Evolutionary conservation across 1,140 invertebrate genomes (phyloP).

Genomic region (Atta colombica): DNA sequence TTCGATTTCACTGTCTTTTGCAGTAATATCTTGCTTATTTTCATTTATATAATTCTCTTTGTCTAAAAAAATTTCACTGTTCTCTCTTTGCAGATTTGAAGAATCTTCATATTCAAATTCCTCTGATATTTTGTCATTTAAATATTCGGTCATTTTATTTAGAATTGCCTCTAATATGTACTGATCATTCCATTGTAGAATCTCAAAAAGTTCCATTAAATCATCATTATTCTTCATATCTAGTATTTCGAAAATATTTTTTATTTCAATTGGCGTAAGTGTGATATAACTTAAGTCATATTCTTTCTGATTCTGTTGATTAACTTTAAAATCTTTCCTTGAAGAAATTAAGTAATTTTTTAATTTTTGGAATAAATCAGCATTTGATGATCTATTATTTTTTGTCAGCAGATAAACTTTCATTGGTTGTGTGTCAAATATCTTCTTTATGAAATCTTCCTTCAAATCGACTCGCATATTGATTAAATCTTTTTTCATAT

Average conservation of each 20-base stretch:
- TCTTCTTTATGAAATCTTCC: not conserved
- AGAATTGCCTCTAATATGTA: not conserved
- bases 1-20: not conserved
- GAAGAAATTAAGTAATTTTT: slow-evolving; percentile 10
- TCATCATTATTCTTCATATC: not conserved
- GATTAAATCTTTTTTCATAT: not conserved
- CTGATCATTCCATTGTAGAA: not conserved
- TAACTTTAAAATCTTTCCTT: not conserved
- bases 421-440: not conserved
- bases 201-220: not conserved
- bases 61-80: not conserved
- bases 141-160: not conserved
- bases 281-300: not conserved
- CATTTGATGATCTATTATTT: not conserved
- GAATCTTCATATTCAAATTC: slow-evolving; percentile 31
- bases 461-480: not conserved
- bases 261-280: not conserved
- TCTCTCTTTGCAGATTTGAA: not conserved
- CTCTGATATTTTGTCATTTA: slow-evolving; percentile 15
- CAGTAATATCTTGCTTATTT: not conserved
- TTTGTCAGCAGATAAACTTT: not conserved
- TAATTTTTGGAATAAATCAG: not conserved
- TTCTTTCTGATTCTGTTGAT: not conserved
- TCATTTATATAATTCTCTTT: not conserved
- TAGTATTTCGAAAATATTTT: not conserved